These are phyloP conservation scores for Hipposideros armiger DNA, from an alignment of 2,113 vertebrate genomes.

Conservation along the genomic window DNA sequence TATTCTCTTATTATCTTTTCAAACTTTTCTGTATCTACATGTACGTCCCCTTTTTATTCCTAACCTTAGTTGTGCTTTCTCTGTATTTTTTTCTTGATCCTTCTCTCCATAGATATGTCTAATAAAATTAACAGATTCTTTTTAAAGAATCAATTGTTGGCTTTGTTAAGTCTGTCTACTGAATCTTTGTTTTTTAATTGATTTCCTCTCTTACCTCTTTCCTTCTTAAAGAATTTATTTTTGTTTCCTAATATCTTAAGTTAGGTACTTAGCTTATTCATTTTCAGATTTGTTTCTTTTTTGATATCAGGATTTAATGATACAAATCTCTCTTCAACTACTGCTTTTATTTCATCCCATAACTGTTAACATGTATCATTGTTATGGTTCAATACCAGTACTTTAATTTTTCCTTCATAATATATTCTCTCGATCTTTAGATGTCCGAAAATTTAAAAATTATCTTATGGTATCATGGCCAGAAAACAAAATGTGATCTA, in stretches of 20 bases:
- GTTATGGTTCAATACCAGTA: not conserved
- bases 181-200: slow-evolving; percentile 23
- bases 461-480: not conserved
- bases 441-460: not conserved
- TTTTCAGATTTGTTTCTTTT: slow-evolving; percentile 10
- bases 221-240: not conserved
- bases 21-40: not conserved
- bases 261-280: not conserved
- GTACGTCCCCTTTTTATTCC: not conserved
- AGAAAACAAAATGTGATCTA: not conserved
- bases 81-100: not conserved
- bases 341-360: not conserved
- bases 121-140: not conserved
- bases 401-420: not conserved
- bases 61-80: not conserved
- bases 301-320: not conserved
- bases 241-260: slow-evolving; percentile 20
- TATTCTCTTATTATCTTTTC: not conserved
- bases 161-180: not conserved
- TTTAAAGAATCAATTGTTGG: not conserved
- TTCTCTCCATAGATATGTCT: not conserved
- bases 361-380: not conserved
- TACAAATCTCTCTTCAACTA: not conserved
- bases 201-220: not conserved
- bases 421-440: not conserved